These are phyloP conservation scores for Brotula barbata DNA, from an alignment of 2,797 vertebrate species.

Conservation along the genomic window DNA sequence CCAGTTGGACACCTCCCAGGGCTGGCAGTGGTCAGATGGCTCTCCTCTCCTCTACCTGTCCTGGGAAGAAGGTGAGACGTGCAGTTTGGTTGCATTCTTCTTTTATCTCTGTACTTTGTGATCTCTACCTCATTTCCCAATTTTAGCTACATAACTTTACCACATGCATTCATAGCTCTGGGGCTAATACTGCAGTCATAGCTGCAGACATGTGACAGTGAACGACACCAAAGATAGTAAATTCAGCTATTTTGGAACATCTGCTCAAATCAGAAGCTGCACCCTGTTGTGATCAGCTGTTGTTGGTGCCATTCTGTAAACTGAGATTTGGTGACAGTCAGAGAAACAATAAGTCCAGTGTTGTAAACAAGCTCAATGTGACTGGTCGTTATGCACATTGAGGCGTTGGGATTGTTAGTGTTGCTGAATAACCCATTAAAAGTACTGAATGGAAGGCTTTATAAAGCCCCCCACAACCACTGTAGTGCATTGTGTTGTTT, in stretches of 20 bases:
- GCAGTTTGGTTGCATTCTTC: not conserved
- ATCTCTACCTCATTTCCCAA: not conserved
- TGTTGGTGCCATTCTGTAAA: constrained; percentile 27
- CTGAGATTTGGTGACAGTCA: constrained; percentile 46
- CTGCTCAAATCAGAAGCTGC: not conserved
- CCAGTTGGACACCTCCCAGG: constrained; percentile 85
- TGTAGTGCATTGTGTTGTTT: constrained; percentile 25
- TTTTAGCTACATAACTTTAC: not conserved
- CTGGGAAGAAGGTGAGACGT: constrained; percentile 85
- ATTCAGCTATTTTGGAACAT: constrained; percentile 11
- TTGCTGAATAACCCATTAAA: constrained; percentile 64
- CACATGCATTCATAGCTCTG: not conserved
- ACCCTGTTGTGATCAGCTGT: constrained; percentile 22
- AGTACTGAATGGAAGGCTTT: constrained; percentile 51
- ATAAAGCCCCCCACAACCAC: constrained; percentile 35
- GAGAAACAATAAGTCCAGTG: constrained; percentile 62
- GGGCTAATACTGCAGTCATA: too few species aligned
- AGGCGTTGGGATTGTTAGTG: constrained; percentile 51
- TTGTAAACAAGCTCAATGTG: constrained; percentile 60
- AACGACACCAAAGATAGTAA: too few species aligned
- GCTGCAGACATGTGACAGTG: too few species aligned
- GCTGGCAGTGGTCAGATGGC: constrained; percentile 97
- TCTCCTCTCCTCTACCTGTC: constrained; percentile 83
- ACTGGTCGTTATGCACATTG: constrained; percentile 51
- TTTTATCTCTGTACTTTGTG: not conserved